Percentiles rank a stretch among this genome's conserved stretches.
phyloP scores from a whole-genome alignment of 2,888 invertebrate species.

The Polydrusus pterygomalis region DNA sequence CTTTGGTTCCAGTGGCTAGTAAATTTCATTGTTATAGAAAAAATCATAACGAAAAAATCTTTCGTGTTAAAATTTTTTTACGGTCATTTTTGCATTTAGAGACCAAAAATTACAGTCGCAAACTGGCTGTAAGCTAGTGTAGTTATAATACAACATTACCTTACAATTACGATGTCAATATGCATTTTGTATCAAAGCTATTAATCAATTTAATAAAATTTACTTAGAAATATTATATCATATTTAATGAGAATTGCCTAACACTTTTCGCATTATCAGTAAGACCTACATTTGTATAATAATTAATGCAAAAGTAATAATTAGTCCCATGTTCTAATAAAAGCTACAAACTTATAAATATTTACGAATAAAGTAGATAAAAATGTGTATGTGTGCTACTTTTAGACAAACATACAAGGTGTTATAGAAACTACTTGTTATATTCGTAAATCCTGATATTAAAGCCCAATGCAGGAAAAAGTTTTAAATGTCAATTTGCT shows the following conservation, averaged over 20 bases:
- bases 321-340: slow-evolving; percentile 7
- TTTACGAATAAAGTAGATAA: slow-evolving; percentile 1
- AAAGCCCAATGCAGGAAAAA: too few relatives aligned
- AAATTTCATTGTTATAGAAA: too few relatives aligned
- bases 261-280: slow-evolving; percentile 8
- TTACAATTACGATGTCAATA: neutral
- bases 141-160: neutral
- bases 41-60: too few relatives aligned
- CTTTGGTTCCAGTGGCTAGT: too few relatives aligned
- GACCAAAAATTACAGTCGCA: too few relatives aligned
- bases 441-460: too few relatives aligned
- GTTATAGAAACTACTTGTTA: neutral
- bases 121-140: too few relatives aligned
- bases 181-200: neutral
- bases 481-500: too few relatives aligned
- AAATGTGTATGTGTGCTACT: slow-evolving; percentile 1
- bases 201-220: slow-evolving; percentile 1
- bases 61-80: too few relatives aligned
- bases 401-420: neutral
- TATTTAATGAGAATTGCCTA: slow-evolving; percentile 14
- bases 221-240: slow-evolving; percentile 12
- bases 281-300: slow-evolving; percentile 17
- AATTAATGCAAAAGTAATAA: slow-evolving; percentile 18
- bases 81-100: too few relatives aligned
- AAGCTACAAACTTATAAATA: neutral